Evolutionary conservation across 2,888 invertebrate genomes (phyloP).

Genomic region (Linnaemya tessellans): DNA sequence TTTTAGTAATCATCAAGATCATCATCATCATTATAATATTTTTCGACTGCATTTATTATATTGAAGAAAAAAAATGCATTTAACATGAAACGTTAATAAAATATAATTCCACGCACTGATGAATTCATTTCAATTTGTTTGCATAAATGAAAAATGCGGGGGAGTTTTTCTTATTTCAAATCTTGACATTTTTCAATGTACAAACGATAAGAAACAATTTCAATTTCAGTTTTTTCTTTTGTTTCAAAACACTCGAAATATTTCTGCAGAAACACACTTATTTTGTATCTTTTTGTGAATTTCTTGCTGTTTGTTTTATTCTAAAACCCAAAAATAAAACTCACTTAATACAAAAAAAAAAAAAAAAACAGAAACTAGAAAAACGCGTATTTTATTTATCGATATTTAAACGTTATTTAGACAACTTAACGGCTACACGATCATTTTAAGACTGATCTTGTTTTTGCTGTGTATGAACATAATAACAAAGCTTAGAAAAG

Average conservation of each 20-base stretch:
- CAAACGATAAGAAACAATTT: slow-evolving; percentile 6
- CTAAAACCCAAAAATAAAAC: slow-evolving; percentile 46
- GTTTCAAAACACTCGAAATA: slow-evolving; percentile 28
- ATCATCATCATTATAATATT: slow-evolving; percentile 19
- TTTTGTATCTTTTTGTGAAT: slow-evolving; percentile 19
- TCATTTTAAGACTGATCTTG: slow-evolving; percentile 63
- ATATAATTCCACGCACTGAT: slow-evolving; percentile 61
- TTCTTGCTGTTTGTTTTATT: neutral
- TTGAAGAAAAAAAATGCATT: slow-evolving; percentile 59
- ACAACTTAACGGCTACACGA: slow-evolving; percentile 55
- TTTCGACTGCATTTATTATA: slow-evolving; percentile 15
- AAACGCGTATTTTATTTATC: slow-evolving; percentile 64
- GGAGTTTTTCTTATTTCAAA: slow-evolving; percentile 45
- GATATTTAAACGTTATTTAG: slow-evolving; percentile 18
- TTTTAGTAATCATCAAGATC: neutral
- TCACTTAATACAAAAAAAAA: slow-evolving; percentile 55
- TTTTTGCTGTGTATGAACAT: slow-evolving; percentile 3
- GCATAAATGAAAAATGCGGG: slow-evolving; percentile 49
- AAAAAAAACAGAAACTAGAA: slow-evolving; percentile 60
- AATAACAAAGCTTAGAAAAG: slow-evolving; percentile 34
- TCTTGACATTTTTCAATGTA: slow-evolving; percentile 1
- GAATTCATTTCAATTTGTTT: slow-evolving; percentile 47
- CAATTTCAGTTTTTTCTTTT: slow-evolving; percentile 53
- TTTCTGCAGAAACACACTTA: neutral
- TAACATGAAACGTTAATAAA: slow-evolving; percentile 23